Evolutionary conservation across 2,113 vertebrate species (phyloP).

Genomic region (Misgurnus anguillicaudatus): DNA sequence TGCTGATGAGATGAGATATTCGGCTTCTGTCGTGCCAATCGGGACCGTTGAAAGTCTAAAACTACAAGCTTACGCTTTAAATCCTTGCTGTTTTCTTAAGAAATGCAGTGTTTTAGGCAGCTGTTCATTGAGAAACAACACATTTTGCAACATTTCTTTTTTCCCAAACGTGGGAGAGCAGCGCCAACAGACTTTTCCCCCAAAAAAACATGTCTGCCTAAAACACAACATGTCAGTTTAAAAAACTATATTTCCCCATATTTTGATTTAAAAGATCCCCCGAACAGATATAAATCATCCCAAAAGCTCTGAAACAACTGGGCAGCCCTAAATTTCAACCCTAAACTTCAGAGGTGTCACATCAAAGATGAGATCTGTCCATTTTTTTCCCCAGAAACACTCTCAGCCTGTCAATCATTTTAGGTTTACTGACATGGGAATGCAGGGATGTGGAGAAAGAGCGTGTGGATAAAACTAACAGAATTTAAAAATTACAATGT

Average conservation of each 20-base stretch:
- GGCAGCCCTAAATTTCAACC: neutral
- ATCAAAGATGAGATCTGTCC: too few relatives aligned
- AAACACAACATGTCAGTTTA: conserved; percentile 20
- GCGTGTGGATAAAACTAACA: too few relatives aligned
- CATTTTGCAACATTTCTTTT: conserved; percentile 18
- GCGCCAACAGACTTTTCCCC: neutral
- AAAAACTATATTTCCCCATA: neutral
- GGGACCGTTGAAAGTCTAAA: conserved; percentile 14
- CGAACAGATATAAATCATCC: conserved; percentile 18
- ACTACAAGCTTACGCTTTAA: conserved; percentile 2
- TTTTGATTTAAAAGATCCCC: neutral
- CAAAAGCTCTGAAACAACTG: neutral
- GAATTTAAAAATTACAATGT: too few relatives aligned
- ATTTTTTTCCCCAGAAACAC: too few relatives aligned
- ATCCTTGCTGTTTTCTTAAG: neutral
- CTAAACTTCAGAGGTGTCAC: neutral
- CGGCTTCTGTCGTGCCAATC: conserved; percentile 9
- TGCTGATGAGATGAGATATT: conserved; percentile 18
- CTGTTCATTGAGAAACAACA: conserved; percentile 31
- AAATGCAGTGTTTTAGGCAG: conserved; percentile 20
- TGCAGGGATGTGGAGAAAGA: too few relatives aligned
- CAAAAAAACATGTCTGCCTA: conserved; percentile 20
- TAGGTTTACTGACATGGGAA: too few relatives aligned
- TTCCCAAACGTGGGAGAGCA: conserved; percentile 2
- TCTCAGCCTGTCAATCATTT: too few relatives aligned